Evolutionary conservation across 2,113 vertebrate species (phyloP), one percentile per base, ranked within the genome.

Genomic region (Carassius carassius): DNA sequence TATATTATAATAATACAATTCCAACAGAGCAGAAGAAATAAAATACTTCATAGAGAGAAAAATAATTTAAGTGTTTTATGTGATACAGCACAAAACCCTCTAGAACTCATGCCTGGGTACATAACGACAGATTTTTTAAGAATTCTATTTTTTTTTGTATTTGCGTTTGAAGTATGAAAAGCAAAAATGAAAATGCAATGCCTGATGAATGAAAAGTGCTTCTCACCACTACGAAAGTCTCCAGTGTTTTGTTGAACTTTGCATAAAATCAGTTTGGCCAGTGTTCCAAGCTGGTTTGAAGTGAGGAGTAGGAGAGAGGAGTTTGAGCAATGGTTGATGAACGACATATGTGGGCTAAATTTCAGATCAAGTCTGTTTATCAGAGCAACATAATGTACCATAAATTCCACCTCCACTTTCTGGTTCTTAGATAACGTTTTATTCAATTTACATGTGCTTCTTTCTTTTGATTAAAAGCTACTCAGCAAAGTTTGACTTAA

Each of bases 381-480:
- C 85, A 84, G 17, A 13, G 80, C 82, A 91, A 91, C 90, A 92
- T 92, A 93, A 93, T 93, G 91, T 90, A 91, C 90, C 88, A 91
- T 92, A 92, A 90, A 93, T 93, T 91, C 89, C 83, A 89, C 87
- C 89, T 90, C 85, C 90, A 91, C 89, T 92, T 90, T 88, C 78
- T 80, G 84, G 82, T 79, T 89, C 78, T 85, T 85, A 91, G 90
- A 90, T 92, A 92, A 90, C 87, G 85, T 92, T 93, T 93, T 89
- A 92, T 93, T 88, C 86, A 92, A 91, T 93, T 92, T 86, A 77
- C 69, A 11, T 0, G 83, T 88, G 88, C 91, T 91, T 91, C 56
- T 90, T 86, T 88, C 69, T 75, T 81, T 90, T 93, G 91, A 93
- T 92, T 93, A 94, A 92, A 94, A 92, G 89, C 81, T 90, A 91